These are phyloP conservation scores for Drosophila yakuba DNA, from an alignment of 1,140 invertebrate species.

Conservation along the genomic window DNA sequence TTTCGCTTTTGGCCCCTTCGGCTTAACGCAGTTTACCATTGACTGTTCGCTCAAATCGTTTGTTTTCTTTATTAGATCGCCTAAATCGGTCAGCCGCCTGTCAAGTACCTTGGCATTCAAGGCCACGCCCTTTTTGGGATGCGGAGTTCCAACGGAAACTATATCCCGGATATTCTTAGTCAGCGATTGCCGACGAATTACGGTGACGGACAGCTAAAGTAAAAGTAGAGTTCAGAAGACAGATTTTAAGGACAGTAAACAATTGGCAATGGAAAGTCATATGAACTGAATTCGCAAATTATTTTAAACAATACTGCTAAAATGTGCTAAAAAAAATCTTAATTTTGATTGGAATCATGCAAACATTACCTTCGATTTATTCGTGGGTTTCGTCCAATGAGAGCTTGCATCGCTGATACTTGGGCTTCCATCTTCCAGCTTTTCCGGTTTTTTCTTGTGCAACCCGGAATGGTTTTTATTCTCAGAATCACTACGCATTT, in stretches of 20 bases:
- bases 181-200: neutral
- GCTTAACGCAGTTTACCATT: fast-evolving
- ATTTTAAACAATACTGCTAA: neutral
- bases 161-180: neutral
- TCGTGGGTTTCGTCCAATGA: too few species aligned
- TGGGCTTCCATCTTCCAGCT: neutral
- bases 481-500: neutral
- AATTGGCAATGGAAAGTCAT: too few species aligned
- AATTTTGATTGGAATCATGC: too few species aligned
- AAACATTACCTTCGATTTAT: too few species aligned
- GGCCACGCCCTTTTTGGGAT: conserved; percentile 28
- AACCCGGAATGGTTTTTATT: too few species aligned
- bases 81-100: neutral
- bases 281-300: too few species aligned
- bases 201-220: neutral
- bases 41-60: too few species aligned
- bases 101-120: conserved; percentile 10
- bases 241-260: too few species aligned
- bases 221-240: too few species aligned
- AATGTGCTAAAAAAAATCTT: too few species aligned
- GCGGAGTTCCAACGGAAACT: conserved; percentile 34
- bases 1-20: neutral
- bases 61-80: neutral
- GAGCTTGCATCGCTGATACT: neutral
- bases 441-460: neutral